Evolutionary conservation across 2,113 vertebrate genomes (phyloP).

Genomic region (Plestiodon gilberti): DNA sequence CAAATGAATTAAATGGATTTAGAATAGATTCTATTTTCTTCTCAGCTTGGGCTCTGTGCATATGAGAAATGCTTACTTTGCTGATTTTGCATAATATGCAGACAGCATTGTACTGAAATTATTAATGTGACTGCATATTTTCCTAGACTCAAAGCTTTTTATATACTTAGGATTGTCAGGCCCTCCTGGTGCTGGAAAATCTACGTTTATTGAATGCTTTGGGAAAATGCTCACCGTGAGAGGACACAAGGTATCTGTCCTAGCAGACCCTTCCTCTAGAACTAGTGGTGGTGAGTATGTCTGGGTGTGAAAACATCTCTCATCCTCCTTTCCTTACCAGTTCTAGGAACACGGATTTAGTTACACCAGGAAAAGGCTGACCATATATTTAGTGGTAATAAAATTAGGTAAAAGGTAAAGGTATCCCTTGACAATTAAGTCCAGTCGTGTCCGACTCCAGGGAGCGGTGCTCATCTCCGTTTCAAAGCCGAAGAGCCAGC

Average conservation of each 20-base stretch:
- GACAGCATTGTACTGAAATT: neutral
- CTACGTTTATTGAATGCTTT: constrained; percentile 95
- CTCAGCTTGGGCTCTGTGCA: neutral
- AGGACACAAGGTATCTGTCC: constrained; percentile 90
- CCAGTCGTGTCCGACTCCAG: no score
- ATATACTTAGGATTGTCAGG: constrained; percentile 88
- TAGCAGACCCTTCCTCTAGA: constrained; percentile 96
- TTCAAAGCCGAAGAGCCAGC: no score
- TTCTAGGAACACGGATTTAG: neutral
- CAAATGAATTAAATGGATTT: neutral
- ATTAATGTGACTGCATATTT: constrained; percentile 10
- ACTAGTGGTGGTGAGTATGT: constrained; percentile 90
- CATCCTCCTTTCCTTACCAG: neutral
- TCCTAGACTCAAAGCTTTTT: constrained; percentile 16
- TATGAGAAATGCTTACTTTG: neutral
- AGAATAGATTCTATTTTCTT: neutral
- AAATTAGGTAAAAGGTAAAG: neutral
- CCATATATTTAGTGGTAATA: neutral
- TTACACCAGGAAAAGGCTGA: neutral
- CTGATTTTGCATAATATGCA: neutral
- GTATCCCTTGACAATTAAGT: no score
- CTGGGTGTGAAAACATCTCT: neutral
- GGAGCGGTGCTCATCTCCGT: no score
- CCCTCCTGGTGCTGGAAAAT: constrained; percentile 97
- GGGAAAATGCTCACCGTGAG: constrained; percentile 94